Evolutionary conservation across 2,888 invertebrate species (phyloP).

Genomic region (Dryobota labecula): DNA sequence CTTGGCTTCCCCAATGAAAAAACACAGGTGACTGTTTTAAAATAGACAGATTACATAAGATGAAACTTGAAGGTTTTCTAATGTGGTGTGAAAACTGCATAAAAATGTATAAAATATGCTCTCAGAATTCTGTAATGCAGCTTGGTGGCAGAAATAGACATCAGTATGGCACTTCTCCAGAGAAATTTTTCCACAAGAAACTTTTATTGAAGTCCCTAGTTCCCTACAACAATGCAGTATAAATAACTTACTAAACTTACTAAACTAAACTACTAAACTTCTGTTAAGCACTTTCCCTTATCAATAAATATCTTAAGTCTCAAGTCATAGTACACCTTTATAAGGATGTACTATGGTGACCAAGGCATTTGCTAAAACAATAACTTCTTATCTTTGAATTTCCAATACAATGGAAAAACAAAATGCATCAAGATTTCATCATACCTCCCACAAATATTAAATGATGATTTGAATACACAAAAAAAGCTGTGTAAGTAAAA

Average conservation of each 20-base stretch:
- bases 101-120: background rate
- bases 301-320: slow-evolving; percentile 7
- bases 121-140: background rate
- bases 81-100: background rate
- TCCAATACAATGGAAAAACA: background rate
- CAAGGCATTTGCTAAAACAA: slow-evolving; percentile 7
- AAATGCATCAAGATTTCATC: slow-evolving; percentile 9
- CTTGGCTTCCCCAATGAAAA: slow-evolving; percentile 2
- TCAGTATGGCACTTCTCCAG: background rate
- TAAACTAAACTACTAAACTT: too few relatives aligned
- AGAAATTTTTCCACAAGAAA: background rate
- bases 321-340: background rate
- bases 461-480: too few relatives aligned
- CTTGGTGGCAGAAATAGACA: background rate
- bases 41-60: slow-evolving; percentile 31
- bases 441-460: too few relatives aligned
- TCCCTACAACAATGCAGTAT: background rate
- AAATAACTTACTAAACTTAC: too few relatives aligned
- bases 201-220: background rate
- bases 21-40: background rate
- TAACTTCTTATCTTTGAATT: slow-evolving; percentile 14
- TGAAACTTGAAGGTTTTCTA: slow-evolving; percentile 25
- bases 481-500: slow-evolving; percentile 19
- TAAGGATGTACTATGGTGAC: background rate
- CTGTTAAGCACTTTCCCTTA: background rate